These are phyloP conservation scores for Spodoptera exigua DNA, from an alignment of 2,888 invertebrate species.

Conservation along the genomic window DNA sequence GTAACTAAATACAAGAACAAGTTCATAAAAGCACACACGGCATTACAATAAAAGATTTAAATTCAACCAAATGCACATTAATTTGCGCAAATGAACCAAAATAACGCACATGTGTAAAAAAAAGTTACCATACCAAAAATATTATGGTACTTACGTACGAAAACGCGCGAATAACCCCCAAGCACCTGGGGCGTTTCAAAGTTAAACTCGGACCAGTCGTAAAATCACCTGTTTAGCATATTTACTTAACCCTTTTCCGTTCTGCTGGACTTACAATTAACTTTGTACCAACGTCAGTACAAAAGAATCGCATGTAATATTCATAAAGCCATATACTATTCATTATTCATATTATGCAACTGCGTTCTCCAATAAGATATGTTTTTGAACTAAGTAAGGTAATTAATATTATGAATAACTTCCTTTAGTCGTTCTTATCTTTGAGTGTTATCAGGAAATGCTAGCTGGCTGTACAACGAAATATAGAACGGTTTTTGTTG, in stretches of 20 bases:
- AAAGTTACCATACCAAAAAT: slow-evolving; percentile 19
- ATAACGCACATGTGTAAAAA: not conserved
- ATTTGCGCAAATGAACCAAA: slow-evolving; percentile 21
- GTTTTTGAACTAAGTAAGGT: slow-evolving; percentile 46
- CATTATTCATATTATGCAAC: slow-evolving; percentile 65
- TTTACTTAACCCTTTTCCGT: slow-evolving; percentile 63
- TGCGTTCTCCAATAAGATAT: slow-evolving; percentile 53
- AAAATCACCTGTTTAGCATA: slow-evolving; percentile 68
- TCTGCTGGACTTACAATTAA: slow-evolving; percentile 52
- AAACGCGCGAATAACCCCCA: slow-evolving; percentile 27
- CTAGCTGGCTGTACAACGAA: not conserved
- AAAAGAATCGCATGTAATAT: slow-evolving; percentile 71
- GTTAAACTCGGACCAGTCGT: slow-evolving; percentile 48
- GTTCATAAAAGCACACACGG: too few relatives aligned
- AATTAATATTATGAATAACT: slow-evolving; percentile 53
- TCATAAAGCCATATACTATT: slow-evolving; percentile 59
- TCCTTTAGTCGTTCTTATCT: slow-evolving; percentile 42
- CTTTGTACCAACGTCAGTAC: slow-evolving; percentile 51
- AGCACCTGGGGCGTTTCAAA: slow-evolving; percentile 40
- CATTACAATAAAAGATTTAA: not conserved
- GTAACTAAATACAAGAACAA: too few relatives aligned
- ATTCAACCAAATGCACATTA: slow-evolving; percentile 3
- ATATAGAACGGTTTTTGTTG: slow-evolving; percentile 4
- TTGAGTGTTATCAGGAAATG: slow-evolving; percentile 39
- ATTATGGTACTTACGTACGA: slow-evolving; percentile 14